Conservation (phyloP, 2,888 invertebrate species). For the Ellobium chinense region DNA sequence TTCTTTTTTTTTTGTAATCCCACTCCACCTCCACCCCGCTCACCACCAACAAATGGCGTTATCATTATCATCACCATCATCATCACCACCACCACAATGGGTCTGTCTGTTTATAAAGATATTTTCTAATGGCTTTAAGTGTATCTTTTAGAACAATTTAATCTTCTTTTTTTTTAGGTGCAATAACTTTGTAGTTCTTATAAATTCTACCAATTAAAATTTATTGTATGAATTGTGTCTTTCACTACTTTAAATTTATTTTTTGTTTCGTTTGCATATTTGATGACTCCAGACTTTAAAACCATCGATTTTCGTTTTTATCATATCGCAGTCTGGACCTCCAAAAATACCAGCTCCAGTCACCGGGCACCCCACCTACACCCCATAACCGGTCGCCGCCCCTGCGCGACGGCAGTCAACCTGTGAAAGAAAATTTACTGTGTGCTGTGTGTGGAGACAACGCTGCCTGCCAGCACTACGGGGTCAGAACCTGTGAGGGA, state of each 20-base stretch:
- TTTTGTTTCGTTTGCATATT: too few relatives aligned
- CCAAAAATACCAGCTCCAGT: conserved; percentile 72
- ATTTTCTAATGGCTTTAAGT: too few relatives aligned
- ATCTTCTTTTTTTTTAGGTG: too few relatives aligned
- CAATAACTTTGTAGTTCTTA: too few relatives aligned
- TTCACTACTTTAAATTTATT: too few relatives aligned
- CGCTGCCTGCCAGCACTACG: conserved; percentile 98
- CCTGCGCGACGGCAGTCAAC: conserved; percentile 61
- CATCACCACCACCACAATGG: not conserved
- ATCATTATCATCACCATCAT: not conserved
- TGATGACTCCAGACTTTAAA: too few relatives aligned
- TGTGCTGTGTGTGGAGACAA: conserved; percentile 99
- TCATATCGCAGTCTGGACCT: conserved; percentile 69
- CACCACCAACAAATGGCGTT: not conserved
- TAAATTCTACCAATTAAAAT: too few relatives aligned
- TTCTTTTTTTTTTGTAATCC: too few relatives aligned
- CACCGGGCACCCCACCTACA: conserved; percentile 75
- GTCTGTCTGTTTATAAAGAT: too few relatives aligned
- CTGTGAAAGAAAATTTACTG: conserved; percentile 81
- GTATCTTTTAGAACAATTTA: too few relatives aligned
- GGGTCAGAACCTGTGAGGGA: conserved; percentile 98
- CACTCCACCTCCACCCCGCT: not conserved
- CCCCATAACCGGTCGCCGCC: conserved; percentile 73
- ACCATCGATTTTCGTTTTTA: too few relatives aligned
- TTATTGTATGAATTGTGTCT: too few relatives aligned